phyloP scores from a whole-genome alignment of 2,113 vertebrate genomes.

The Glaucidium brasilianum region DNA sequence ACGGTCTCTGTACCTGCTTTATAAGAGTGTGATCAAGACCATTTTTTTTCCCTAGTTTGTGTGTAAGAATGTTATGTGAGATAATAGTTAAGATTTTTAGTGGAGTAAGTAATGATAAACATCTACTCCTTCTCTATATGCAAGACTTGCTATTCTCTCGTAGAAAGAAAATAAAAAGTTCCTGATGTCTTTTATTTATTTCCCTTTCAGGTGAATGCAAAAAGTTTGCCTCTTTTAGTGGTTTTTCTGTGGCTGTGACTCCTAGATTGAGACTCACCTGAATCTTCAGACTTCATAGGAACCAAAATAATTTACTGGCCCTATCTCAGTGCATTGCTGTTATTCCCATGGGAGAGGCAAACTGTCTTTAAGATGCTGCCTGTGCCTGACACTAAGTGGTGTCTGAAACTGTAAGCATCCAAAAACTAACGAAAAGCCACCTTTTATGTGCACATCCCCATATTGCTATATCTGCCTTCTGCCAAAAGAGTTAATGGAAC shows the following conservation, averaged over 20 bases:
- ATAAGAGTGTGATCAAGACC: background rate
- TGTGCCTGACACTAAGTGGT: background rate
- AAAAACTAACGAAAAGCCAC: background rate
- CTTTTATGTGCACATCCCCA: background rate
- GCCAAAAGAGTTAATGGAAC: background rate
- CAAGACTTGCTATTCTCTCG: background rate
- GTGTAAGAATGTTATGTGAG: background rate
- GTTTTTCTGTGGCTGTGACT: background rate
- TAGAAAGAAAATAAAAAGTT: background rate
- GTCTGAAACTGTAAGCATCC: background rate
- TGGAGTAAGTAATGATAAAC: background rate
- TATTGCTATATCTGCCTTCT: background rate
- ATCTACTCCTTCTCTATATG: background rate
- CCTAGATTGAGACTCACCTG: background rate
- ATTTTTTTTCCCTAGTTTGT: accelerated
- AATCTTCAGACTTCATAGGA: background rate
- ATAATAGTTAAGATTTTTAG: background rate
- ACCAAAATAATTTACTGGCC: background rate
- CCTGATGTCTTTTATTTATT: background rate
- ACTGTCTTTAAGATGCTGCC: background rate
- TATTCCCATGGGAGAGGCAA: background rate
- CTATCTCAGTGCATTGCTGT: background rate
- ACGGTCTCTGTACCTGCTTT: background rate
- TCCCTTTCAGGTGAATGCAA: background rate
- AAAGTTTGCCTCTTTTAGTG: background rate